Conservation (phyloP, 1,140 invertebrate species). For the Panonychus citri region DNA sequence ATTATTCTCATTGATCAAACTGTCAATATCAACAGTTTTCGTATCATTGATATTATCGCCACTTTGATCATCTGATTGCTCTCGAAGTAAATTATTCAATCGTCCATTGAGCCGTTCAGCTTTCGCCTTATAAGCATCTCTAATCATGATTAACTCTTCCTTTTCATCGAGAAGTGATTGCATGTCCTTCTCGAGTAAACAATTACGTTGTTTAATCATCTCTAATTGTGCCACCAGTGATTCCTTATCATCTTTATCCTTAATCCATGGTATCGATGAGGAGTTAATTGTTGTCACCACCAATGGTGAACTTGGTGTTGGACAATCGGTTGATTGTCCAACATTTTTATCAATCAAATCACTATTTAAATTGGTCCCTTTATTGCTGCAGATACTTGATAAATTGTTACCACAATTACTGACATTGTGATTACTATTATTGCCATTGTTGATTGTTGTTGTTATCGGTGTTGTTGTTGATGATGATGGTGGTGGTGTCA, state of each 20-base stretch:
- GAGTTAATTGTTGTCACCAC: no score
- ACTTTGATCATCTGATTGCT: background rate
- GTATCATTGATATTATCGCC: background rate
- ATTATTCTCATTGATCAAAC: conserved; percentile 12
- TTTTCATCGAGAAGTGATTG: conserved; percentile 56
- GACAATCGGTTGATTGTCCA: no score
- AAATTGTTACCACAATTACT: no score
- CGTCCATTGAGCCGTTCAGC: conserved; percentile 57
- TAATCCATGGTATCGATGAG: no score
- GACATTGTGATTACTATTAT: no score
- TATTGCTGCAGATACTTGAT: no score
- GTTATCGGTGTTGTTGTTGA: no score
- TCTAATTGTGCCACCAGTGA: conserved; percentile 3
- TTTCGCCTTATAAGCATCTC: conserved; percentile 63
- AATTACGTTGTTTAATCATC: conserved; percentile 3
- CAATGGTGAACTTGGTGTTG: no score
- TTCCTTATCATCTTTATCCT: background rate
- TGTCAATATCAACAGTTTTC: conserved; percentile 1
- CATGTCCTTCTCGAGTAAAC: conserved; percentile 43
- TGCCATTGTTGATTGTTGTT: no score
- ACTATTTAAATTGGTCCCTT: background rate
- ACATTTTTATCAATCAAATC: background rate
- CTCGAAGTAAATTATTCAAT: conserved; percentile 40
- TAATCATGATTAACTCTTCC: conserved; percentile 50
- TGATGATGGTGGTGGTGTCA: no score